Conservation (phyloP, 2,113 vertebrate genomes). For the Coptodon bakossiorum region DNA sequence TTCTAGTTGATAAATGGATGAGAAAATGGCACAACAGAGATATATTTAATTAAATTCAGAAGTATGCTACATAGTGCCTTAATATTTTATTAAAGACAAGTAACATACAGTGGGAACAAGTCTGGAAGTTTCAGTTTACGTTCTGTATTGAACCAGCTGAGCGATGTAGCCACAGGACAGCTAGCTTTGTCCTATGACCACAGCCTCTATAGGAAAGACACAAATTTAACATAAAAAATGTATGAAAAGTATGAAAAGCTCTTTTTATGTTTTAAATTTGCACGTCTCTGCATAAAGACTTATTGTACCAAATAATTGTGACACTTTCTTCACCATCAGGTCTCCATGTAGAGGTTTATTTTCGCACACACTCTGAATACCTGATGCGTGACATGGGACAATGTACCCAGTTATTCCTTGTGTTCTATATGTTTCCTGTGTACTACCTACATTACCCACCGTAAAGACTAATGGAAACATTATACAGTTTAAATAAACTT, state of each 20-base stretch:
- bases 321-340: neutral
- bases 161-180: neutral
- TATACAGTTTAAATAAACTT: neutral
- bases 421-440: neutral
- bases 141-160: neutral
- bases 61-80: fast-evolving
- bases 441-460: fast-evolving
- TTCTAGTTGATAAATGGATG: fast-evolving
- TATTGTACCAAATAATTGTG: neutral
- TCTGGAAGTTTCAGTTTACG: neutral
- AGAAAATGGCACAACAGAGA: fast-evolving
- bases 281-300: neutral
- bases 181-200: neutral
- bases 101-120: neutral
- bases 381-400: neutral
- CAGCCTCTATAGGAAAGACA: neutral
- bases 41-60: neutral
- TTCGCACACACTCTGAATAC: neutral
- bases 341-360: neutral
- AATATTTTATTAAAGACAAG: neutral
- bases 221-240: fast-evolving
- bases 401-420: neutral
- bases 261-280: neutral
- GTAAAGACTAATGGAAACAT: fast-evolving
- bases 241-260: neutral